phyloP scores from a whole-genome alignment of 2,888 invertebrate genomes.

The Macrophya alboannulata region DNA sequence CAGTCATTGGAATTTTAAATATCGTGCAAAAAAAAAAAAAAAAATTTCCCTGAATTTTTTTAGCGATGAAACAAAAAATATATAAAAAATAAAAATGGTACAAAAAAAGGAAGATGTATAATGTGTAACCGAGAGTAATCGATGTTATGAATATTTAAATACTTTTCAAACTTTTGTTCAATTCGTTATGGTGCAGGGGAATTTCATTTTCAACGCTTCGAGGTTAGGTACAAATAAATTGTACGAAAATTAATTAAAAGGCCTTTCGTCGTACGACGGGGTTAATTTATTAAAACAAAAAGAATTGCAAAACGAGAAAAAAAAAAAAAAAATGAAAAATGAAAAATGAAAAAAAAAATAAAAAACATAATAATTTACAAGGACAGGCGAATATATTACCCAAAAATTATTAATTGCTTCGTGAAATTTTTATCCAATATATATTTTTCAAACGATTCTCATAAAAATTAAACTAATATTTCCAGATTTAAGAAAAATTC shows the following conservation, averaged over 20 bases:
- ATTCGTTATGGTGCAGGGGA: neutral
- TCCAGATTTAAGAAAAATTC: too few species aligned
- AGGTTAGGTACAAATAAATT: neutral
- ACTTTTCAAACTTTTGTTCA: constrained; percentile 22
- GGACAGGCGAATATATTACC: neutral
- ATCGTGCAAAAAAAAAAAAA: neutral
- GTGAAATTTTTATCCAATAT: neutral
- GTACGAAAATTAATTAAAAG: constrained; percentile 5
- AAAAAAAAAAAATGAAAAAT: neutral
- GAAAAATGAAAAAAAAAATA: neutral
- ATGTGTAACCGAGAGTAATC: neutral
- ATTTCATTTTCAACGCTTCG: constrained; percentile 8
- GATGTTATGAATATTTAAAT: constrained; percentile 33
- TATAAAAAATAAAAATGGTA: neutral
- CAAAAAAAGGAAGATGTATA: neutral
- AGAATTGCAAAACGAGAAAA: neutral
- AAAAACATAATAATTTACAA: neutral
- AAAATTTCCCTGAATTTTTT: neutral
- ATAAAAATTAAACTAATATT: neutral
- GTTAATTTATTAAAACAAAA: constrained; percentile 1
- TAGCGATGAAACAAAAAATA: neutral
- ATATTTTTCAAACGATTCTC: too few species aligned
- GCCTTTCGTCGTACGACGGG: neutral
- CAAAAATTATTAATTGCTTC: neutral
- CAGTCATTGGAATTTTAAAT: neutral